A percentile compares a stretch with the other conserved stretches of the same genome.
These are phyloP conservation scores for Atrina japonica DNA, from an alignment of 2,888 invertebrate genomes.

Conservation along the genomic window DNA sequence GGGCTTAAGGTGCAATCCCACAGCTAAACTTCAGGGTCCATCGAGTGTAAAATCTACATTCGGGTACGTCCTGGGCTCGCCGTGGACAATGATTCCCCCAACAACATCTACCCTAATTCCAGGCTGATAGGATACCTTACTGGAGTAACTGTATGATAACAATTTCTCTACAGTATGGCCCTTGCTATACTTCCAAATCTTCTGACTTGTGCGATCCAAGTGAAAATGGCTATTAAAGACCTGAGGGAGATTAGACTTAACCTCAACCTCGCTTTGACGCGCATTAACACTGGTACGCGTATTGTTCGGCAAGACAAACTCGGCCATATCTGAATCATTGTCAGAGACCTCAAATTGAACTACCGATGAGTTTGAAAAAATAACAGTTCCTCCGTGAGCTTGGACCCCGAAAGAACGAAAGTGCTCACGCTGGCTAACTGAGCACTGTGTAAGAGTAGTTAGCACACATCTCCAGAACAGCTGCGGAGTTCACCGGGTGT, in stretches of 20 bases:
- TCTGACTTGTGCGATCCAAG: background rate
- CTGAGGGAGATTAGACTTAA: background rate
- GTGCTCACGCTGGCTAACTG: no score
- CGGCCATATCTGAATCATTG: no score
- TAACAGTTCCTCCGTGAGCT: no score
- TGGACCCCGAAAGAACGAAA: no score
- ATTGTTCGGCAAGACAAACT: no score
- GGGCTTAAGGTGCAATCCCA: conserved; percentile 18
- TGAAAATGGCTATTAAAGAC: conserved; percentile 6
- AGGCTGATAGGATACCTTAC: background rate
- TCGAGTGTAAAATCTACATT: background rate
- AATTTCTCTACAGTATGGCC: conserved; percentile 4
- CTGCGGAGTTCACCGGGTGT: background rate
- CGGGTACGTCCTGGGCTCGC: background rate
- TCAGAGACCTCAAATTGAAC: no score
- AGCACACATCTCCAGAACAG: conserved; percentile 6
- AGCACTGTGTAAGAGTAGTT: background rate
- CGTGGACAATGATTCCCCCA: background rate
- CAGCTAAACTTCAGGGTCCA: conserved; percentile 7
- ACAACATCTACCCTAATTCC: background rate
- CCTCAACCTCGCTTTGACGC: no score
- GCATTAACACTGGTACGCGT: no score
- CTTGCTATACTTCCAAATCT: background rate
- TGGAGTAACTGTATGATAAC: background rate
- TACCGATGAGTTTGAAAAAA: no score